A percentile compares a stretch with the other conserved stretches of the same genome.
These are phyloP conservation scores for Hydropsyche betteni DNA, from an alignment of 2,888 invertebrate genomes.

Conservation along the genomic window DNA sequence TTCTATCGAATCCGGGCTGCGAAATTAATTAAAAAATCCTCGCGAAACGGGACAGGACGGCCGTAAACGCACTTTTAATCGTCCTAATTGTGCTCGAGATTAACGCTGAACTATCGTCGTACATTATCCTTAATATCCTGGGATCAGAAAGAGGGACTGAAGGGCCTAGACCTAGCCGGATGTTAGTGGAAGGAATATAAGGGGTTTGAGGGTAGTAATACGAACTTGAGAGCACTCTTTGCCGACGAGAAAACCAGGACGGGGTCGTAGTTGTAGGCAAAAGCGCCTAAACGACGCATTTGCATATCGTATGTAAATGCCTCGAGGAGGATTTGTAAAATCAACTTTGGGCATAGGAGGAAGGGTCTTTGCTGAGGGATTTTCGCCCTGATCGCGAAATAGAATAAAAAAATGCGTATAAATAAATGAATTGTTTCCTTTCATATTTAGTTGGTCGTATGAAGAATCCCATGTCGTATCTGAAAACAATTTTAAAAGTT, in stretches of 20 bases:
- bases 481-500: too few relatives aligned
- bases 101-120: constrained; percentile 49
- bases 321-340: constrained; percentile 51
- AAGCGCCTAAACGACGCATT: constrained; percentile 48
- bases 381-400: constrained; percentile 38
- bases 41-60: not conserved
- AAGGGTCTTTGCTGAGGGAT: constrained; percentile 42
- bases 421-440: too few relatives aligned
- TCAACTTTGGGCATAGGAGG: constrained; percentile 45
- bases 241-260: constrained; percentile 1
- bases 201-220: not conserved
- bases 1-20: not conserved
- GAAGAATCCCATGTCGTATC: too few relatives aligned
- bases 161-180: too few relatives aligned
- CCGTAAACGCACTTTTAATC: constrained; percentile 45
- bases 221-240: constrained; percentile 45
- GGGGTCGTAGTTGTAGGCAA: not conserved
- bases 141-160: too few relatives aligned
- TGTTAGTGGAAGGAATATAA: not conserved
- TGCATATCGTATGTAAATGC: constrained; percentile 51
- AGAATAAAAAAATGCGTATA: constrained; percentile 21
- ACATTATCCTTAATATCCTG: constrained; percentile 46
- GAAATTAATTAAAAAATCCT: constrained; percentile 14
- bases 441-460: too few relatives aligned
- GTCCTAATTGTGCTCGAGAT: constrained; percentile 49